Conservation (phyloP, 1,140 invertebrate genomes). For the Drosophila chauvacae region DNA sequence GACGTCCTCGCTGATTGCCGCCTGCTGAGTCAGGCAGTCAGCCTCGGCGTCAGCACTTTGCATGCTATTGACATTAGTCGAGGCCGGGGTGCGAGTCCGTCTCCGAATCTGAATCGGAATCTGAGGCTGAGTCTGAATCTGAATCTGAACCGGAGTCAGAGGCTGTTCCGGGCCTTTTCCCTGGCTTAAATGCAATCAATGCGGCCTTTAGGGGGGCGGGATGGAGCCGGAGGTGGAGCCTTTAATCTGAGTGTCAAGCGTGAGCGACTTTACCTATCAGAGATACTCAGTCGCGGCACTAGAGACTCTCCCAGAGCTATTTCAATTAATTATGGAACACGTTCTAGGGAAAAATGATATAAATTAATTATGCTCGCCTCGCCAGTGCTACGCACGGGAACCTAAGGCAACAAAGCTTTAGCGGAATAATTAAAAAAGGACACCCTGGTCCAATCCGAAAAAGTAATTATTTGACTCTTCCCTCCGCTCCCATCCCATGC, state of each 20-base stretch:
- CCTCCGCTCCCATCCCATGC: neutral
- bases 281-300: neutral
- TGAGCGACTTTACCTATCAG: neutral
- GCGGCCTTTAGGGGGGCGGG: conserved; percentile 18
- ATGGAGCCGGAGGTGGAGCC: conserved; percentile 15
- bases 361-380: conserved; percentile 75
- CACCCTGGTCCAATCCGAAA: conserved; percentile 69
- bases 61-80: conserved; percentile 63
- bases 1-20: conserved; percentile 63
- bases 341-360: conserved; percentile 63
- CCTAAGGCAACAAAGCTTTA: conserved; percentile 60
- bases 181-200: conserved; percentile 69
- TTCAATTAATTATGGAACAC: conserved; percentile 73
- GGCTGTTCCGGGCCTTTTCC: conserved; percentile 28
- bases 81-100: neutral
- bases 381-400: conserved; percentile 32
- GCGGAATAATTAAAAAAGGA: conserved; percentile 79
- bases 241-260: conserved; percentile 12
- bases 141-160: conserved; percentile 20
- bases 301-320: conserved; percentile 15
- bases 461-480: conserved; percentile 72
- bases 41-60: conserved; percentile 46
- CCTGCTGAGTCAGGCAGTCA: conserved; percentile 70
- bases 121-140: conserved; percentile 35
- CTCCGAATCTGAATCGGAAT: conserved; percentile 25